phyloP scores from a whole-genome alignment of 2,113 vertebrate species.

The Todiramphus chloris region DNA sequence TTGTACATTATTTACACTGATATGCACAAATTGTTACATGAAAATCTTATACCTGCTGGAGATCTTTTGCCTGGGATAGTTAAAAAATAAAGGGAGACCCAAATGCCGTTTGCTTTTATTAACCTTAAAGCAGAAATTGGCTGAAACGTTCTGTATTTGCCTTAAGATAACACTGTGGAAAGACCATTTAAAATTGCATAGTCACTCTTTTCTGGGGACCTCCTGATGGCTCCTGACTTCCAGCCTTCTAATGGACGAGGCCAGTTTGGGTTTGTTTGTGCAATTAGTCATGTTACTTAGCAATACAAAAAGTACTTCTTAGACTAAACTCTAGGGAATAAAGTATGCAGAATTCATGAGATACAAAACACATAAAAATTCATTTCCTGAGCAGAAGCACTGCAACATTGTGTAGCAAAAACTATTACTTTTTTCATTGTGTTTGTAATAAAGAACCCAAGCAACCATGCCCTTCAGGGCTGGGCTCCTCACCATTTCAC shows the following conservation, averaged over 20 bases:
- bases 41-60: constrained; percentile 10
- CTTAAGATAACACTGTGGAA: neutral
- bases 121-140: constrained; percentile 2
- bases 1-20: constrained; percentile 5
- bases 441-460: constrained; percentile 65
- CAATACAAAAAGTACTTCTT: constrained; percentile 64
- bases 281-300: constrained; percentile 46
- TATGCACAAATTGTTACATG: neutral
- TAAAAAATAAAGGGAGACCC: neutral
- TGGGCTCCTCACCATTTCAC: constrained; percentile 62
- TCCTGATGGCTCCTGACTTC: constrained; percentile 44
- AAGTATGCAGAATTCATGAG: constrained; percentile 72
- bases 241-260: constrained; percentile 9
- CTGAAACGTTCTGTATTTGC: neutral
- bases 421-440: constrained; percentile 61
- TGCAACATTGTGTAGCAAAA: constrained; percentile 27
- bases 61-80: neutral
- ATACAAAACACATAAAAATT: constrained; percentile 69
- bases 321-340: constrained; percentile 56
- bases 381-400: constrained; percentile 63
- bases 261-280: constrained; percentile 45
- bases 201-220: constrained; percentile 12
- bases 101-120: neutral
- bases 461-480: constrained; percentile 57
- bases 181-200: constrained; percentile 47